A percentile compares a stretch with the other conserved stretches of the same genome.
These are phyloP conservation scores for Tachypleus tridentatus DNA, from an alignment of 1,140 invertebrate species.

Conservation along the genomic window DNA sequence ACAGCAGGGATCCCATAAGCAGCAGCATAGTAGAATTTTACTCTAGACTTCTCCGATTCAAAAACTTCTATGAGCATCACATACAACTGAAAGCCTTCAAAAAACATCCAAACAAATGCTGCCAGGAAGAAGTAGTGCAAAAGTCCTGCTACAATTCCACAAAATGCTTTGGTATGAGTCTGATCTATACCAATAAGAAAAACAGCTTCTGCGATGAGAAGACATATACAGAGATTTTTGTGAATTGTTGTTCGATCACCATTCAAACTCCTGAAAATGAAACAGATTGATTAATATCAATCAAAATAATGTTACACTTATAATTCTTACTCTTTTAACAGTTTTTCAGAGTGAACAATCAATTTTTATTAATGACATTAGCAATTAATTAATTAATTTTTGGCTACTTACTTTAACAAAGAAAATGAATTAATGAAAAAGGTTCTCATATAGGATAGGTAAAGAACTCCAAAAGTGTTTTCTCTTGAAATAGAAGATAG, in stretches of 20 bases:
- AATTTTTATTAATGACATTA: too few species aligned
- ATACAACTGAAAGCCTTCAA: slow-evolving; percentile 81
- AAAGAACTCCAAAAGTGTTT: too few species aligned
- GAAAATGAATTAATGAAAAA: too few species aligned
- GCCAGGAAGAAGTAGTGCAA: slow-evolving; percentile 92
- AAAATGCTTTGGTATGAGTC: slow-evolving; percentile 71
- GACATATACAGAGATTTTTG: slow-evolving; percentile 45
- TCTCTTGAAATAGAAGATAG: too few species aligned
- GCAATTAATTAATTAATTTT: too few species aligned
- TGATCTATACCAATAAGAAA: slow-evolving; percentile 84
- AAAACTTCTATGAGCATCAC: slow-evolving; percentile 91
- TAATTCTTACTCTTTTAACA: too few species aligned
- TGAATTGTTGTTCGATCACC: slow-evolving; percentile 30
- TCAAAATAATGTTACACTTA: too few species aligned
- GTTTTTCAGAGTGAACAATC: too few species aligned
- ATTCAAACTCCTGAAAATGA: slow-evolving; percentile 14
- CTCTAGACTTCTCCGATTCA: slow-evolving; percentile 72
- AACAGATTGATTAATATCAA: too few species aligned
- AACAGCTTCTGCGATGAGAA: slow-evolving; percentile 80
- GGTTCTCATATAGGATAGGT: too few species aligned
- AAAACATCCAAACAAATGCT: slow-evolving; percentile 76
- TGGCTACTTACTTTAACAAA: too few species aligned
- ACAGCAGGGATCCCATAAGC: slow-evolving; percentile 66
- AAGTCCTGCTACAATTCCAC: slow-evolving; percentile 77
- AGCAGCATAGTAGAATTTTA: slow-evolving; percentile 68